Conservation (phyloP, 2,113 vertebrate genomes). For the Pteronura brasiliensis region DNA sequence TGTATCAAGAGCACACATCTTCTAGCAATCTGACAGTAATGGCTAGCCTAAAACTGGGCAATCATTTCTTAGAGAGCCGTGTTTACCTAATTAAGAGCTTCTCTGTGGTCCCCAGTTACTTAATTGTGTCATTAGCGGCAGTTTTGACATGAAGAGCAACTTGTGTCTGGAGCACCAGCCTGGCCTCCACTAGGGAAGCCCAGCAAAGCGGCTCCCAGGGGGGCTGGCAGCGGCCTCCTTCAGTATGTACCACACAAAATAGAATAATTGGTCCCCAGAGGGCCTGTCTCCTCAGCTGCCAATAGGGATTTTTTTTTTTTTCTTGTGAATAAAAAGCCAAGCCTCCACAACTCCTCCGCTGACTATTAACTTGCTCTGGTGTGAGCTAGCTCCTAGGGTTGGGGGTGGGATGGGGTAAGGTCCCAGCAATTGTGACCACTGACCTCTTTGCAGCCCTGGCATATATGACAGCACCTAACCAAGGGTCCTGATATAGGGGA, state of each 20-base stretch:
- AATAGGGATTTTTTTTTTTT: constrained; percentile 73
- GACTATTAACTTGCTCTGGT: constrained; percentile 39
- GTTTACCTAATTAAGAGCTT: constrained; percentile 89
- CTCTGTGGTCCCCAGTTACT: constrained; percentile 80
- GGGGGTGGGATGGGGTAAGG: not conserved
- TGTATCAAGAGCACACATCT: constrained; percentile 16
- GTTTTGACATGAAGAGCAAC: constrained; percentile 82
- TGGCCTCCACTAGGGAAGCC: constrained; percentile 63
- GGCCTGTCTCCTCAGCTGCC: constrained; percentile 79
- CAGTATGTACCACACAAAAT: constrained; percentile 72
- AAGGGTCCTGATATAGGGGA: not conserved
- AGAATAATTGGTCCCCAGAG: constrained; percentile 92
- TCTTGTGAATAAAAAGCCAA: constrained; percentile 66
- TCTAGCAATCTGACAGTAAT: constrained; percentile 74
- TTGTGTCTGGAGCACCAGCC: constrained; percentile 72
- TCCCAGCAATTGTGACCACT: not conserved
- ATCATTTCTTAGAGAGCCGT: constrained; percentile 65
- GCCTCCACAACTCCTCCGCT: constrained; percentile 66
- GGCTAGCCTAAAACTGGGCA: constrained; percentile 57
- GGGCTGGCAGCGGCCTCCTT: constrained; percentile 68
- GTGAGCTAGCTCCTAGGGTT: not conserved
- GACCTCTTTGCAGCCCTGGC: not conserved
- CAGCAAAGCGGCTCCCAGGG: constrained; percentile 63
- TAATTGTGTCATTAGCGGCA: constrained; percentile 86
- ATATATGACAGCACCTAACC: not conserved